Evolutionary conservation across 1,140 invertebrate species (phyloP).

Genomic region (Drosophila arizonae): DNA sequence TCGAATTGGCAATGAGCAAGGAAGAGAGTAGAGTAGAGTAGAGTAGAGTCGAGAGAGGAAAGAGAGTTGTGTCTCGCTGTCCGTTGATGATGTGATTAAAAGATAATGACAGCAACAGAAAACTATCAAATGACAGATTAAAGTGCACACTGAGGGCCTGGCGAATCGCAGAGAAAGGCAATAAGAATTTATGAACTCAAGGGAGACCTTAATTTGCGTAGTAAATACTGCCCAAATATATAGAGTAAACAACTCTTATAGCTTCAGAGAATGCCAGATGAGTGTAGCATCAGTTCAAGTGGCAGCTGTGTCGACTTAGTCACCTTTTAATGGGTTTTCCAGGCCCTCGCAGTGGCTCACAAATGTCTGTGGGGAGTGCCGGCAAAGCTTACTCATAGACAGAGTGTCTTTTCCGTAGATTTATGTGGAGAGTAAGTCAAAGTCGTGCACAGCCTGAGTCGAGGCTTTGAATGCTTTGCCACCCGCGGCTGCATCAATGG

Average conservation of each 20-base stretch:
- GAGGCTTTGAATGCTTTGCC: constrained; percentile 17
- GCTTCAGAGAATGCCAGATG: neutral
- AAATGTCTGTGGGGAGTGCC: constrained; percentile 4
- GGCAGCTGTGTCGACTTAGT: neutral
- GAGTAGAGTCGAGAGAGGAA: neutral
- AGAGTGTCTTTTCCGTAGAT: neutral
- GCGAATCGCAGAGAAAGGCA: neutral
- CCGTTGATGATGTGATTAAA: too few species aligned
- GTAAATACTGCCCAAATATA: too few species aligned
- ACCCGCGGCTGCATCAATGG: constrained; percentile 23
- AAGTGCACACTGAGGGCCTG: too few species aligned
- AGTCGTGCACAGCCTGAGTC: neutral
- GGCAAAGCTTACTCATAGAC: neutral
- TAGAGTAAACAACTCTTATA: neutral
- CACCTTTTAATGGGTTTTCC: neutral
- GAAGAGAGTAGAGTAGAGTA: neutral
- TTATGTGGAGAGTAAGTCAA: neutral
- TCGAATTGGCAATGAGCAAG: too few species aligned
- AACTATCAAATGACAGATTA: neutral
- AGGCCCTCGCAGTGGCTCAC: neutral
- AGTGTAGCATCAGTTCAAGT: neutral
- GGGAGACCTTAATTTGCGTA: neutral
- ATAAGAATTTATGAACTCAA: neutral
- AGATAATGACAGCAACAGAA: neutral
- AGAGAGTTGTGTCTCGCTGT: neutral